Evolutionary conservation across 1,140 invertebrate genomes (phyloP).

Genomic region (Pseudobourletiella spinata): DNA sequence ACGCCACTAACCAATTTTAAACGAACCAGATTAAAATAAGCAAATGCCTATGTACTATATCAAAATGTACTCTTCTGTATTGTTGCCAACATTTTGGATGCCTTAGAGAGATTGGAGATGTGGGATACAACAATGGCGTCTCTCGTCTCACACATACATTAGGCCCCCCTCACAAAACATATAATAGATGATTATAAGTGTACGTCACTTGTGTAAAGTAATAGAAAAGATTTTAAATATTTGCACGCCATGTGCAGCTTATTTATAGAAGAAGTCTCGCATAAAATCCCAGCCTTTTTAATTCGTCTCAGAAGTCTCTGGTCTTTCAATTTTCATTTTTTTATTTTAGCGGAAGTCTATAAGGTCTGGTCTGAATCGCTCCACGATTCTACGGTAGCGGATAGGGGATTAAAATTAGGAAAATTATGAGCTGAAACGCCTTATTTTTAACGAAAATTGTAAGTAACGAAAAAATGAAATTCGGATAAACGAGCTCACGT

Average conservation of each 20-base stretch:
- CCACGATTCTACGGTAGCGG: not conserved
- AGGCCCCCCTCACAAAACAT: too few species aligned
- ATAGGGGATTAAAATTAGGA: not conserved
- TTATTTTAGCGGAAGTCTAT: too few species aligned
- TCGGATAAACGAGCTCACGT: not conserved
- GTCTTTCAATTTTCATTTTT: not conserved
- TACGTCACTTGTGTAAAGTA: too few species aligned
- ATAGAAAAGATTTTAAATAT: not conserved
- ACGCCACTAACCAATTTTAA: not conserved
- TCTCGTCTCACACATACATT: too few species aligned
- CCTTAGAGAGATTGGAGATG: too few species aligned
- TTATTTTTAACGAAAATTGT: not conserved
- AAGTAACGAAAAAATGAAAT: not conserved
- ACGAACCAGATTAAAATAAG: not conserved
- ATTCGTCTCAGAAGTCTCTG: conserved; percentile 57
- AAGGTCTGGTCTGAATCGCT: not conserved
- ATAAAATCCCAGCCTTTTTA: too few species aligned
- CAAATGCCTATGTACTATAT: too few species aligned
- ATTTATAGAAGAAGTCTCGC: too few species aligned
- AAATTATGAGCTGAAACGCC: not conserved
- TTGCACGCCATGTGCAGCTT: too few species aligned
- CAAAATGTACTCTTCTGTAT: not conserved
- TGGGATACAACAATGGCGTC: too few species aligned
- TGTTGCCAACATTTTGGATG: not conserved
- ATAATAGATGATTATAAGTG: too few species aligned